Evolutionary conservation across 2,797 vertebrate genomes (phyloP).

Genomic region (Eidolon dupreanum): DNA sequence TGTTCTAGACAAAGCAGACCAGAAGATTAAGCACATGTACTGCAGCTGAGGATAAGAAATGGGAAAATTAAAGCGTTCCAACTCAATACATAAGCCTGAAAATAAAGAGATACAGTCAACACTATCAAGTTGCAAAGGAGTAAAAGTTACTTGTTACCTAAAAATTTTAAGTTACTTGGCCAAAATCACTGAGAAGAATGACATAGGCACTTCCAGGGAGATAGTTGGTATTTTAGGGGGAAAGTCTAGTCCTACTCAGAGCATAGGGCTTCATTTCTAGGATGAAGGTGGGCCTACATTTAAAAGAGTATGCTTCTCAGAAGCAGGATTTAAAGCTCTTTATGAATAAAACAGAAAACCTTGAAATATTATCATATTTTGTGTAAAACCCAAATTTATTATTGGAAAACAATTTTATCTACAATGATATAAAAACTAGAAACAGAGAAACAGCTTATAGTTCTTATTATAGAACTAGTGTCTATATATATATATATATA

Average conservation of each 20-base stretch:
- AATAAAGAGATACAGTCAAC: background rate
- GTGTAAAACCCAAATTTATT: background rate
- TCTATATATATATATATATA: background rate
- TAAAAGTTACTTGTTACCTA: background rate
- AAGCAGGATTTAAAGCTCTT: background rate
- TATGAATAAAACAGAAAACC: slow-evolving; percentile 5
- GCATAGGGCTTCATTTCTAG: background rate
- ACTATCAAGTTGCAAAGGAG: background rate
- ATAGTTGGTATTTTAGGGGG: background rate
- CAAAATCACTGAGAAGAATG: background rate
- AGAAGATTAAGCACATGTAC: background rate
- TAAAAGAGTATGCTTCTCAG: background rate
- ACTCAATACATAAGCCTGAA: background rate
- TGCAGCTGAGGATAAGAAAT: background rate
- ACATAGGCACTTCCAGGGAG: background rate
- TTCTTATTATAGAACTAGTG: background rate
- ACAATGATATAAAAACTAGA: background rate
- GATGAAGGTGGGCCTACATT: background rate
- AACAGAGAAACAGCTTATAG: background rate
- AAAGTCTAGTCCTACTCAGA: background rate
- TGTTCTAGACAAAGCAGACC: background rate
- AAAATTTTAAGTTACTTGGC: background rate
- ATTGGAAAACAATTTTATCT: background rate
- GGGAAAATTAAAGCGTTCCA: background rate
- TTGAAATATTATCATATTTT: background rate